Percentiles rank a stretch among this genome's conserved stretches.
phyloP scores from a whole-genome alignment of 2,888 invertebrate genomes.

The Uloborus plumipes region DNA sequence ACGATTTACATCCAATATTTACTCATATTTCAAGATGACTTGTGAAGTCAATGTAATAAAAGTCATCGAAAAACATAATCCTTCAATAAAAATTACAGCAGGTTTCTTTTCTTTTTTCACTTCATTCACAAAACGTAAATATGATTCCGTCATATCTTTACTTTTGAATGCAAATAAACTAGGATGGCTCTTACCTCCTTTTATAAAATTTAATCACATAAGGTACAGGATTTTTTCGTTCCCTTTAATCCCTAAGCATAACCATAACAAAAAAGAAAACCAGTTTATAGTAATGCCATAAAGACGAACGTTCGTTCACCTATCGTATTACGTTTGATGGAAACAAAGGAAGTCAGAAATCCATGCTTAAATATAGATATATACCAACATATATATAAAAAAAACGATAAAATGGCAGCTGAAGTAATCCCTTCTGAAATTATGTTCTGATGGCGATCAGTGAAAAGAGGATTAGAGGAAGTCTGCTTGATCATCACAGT shows the following conservation, averaged over 20 bases:
- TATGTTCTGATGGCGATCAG: constrained; percentile 55
- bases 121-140: too few relatives aligned
- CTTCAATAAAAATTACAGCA: too few relatives aligned
- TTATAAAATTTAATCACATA: too few relatives aligned
- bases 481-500: constrained; percentile 46
- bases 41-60: too few relatives aligned
- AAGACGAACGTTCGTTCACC: constrained; percentile 20
- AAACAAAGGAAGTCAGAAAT: constrained; percentile 21
- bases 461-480: constrained; percentile 55
- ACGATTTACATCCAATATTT: too few relatives aligned
- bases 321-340: not conserved
- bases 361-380: constrained; percentile 11
- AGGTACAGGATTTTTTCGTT: too few relatives aligned
- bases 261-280: constrained; percentile 3
- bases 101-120: too few relatives aligned
- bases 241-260: not conserved
- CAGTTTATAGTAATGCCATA: constrained; percentile 4
- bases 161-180: too few relatives aligned
- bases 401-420: constrained; percentile 20
- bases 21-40: too few relatives aligned
- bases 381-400: not conserved
- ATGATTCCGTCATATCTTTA: too few relatives aligned
- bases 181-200: too few relatives aligned
- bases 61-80: too few relatives aligned
- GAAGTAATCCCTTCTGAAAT: constrained; percentile 54